Evolutionary conservation across 1,140 invertebrate genomes (phyloP), one percentile per base, ranked within the genome.

Genomic region (Cydia splendana): DNA sequence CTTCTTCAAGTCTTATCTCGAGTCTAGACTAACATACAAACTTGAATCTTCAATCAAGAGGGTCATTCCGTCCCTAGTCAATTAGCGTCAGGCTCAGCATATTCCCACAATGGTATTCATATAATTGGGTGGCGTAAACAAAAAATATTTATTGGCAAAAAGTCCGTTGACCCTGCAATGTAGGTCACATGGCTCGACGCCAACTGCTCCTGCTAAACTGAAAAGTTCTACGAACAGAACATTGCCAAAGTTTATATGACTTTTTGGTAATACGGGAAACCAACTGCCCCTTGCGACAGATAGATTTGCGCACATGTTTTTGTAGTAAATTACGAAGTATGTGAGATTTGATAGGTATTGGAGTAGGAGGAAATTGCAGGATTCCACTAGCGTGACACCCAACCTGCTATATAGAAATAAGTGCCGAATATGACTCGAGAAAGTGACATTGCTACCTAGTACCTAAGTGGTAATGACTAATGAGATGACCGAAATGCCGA

Each of bases 81-180:
- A 73, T 45, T 65, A 51, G 34, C 65, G 73, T 45, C 69, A 42
- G 57, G 53, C 48, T 76, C 42, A 51, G 13, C 24, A 77, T 34
- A 69, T 69, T 20, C 75, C 1, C 76, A 53, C 53, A 77, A 73
- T 48, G 38, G 30, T 65, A 51, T 38, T 62, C 65, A 45, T 76
- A 78, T 83, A 81, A 82, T 80, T 80, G 77, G 75, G 75, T 81
- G 80, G 77, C 79, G 80, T 82, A 85, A 85, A 85, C 83, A 83
- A 83, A 83, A 85, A 85, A 81, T 83, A 83, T 85, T 82, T 85
- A 85, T 85, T 81, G 80, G 65, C 71, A 45, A 20, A 51, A 57
- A 76, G 83, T 79, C 38, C 78, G 75, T 76, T 76, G 78, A 82
- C 83, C 80, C 71, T 75, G 34, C 28, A 48, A 79, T 78, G 74